phyloP scores from a whole-genome alignment of 2,888 invertebrate genomes.

The Hirtodrosophila confusa region DNA sequence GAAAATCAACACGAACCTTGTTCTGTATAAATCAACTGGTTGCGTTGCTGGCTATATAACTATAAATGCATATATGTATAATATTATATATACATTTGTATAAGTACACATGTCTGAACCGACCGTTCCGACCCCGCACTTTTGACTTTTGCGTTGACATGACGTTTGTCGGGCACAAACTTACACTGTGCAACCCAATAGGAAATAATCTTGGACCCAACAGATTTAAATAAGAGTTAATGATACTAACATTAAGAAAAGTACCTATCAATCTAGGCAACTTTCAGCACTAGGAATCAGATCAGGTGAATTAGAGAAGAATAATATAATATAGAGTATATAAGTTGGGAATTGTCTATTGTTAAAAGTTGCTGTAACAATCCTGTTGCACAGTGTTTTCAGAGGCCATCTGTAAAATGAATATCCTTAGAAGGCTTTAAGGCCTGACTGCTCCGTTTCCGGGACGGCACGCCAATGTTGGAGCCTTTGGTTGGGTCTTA shows the following conservation, averaged over 20 bases:
- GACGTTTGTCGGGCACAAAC: slow-evolving; percentile 65
- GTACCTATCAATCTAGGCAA: too few species aligned
- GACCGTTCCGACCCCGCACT: slow-evolving; percentile 50
- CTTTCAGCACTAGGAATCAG: too few species aligned
- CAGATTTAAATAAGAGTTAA: too few species aligned
- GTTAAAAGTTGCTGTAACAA: too few species aligned
- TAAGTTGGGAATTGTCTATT: too few species aligned
- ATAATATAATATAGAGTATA: too few species aligned
- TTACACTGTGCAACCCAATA: slow-evolving; percentile 44
- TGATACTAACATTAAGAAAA: too few species aligned
- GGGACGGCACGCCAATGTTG: slow-evolving; percentile 68
- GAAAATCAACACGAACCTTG: slow-evolving; percentile 76
- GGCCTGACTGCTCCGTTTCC: slow-evolving; percentile 39
- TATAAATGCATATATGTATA: slow-evolving; percentile 22
- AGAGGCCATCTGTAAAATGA: slow-evolving; percentile 33
- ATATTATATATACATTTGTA: slow-evolving; percentile 11
- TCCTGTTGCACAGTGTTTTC: slow-evolving; percentile 31
- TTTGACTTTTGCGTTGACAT: slow-evolving; percentile 80
- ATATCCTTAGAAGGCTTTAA: slow-evolving; percentile 55
- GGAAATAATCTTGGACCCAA: too few species aligned
- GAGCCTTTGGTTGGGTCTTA: slow-evolving; percentile 20
- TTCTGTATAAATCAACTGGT: slow-evolving; percentile 77
- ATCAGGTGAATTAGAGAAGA: too few species aligned
- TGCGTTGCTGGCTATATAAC: slow-evolving; percentile 58
- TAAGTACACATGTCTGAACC: slow-evolving; percentile 30